phyloP scores from a whole-genome alignment of 2,113 vertebrate species.

The Laticauda laticaudata region DNA sequence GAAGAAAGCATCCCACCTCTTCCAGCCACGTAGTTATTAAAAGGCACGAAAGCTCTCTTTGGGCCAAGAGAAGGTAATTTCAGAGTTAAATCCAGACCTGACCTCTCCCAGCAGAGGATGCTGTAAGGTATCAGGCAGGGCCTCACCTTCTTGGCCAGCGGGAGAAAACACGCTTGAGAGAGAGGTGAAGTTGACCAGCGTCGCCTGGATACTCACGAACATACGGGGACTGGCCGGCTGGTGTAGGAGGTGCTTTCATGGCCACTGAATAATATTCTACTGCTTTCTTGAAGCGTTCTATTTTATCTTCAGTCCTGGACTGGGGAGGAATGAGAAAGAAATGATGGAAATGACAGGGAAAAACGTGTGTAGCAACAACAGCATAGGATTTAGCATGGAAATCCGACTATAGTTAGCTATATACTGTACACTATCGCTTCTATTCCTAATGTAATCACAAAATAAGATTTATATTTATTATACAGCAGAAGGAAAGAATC shows the following conservation, averaged over 20 bases:
- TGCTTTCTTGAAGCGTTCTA: slow-evolving; percentile 89
- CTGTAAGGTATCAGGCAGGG: slow-evolving; percentile 14
- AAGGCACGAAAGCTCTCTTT: background rate
- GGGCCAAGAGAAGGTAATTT: background rate
- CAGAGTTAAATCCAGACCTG: slow-evolving; percentile 8
- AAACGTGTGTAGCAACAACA: background rate
- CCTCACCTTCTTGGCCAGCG: slow-evolving; percentile 34
- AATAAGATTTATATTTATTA: background rate
- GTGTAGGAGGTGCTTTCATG: slow-evolving; percentile 81
- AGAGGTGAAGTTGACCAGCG: slow-evolving; percentile 30
- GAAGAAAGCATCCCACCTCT: background rate
- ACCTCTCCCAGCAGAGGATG: background rate
- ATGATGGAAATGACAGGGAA: background rate
- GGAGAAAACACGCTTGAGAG: slow-evolving; percentile 30
- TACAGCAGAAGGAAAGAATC: background rate
- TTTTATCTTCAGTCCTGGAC: slow-evolving; percentile 92
- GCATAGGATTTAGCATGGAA: background rate
- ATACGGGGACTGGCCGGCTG: slow-evolving; percentile 80
- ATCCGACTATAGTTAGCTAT: background rate
- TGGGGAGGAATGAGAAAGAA: slow-evolving; percentile 45
- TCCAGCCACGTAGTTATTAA: background rate
- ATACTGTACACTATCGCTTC: background rate
- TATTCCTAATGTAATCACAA: background rate
- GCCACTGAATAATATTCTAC: slow-evolving; percentile 90
- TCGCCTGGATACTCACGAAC: slow-evolving; percentile 77